Evolutionary conservation across 1,140 invertebrate genomes (phyloP).

Genomic region (Drosophila seguyi): DNA sequence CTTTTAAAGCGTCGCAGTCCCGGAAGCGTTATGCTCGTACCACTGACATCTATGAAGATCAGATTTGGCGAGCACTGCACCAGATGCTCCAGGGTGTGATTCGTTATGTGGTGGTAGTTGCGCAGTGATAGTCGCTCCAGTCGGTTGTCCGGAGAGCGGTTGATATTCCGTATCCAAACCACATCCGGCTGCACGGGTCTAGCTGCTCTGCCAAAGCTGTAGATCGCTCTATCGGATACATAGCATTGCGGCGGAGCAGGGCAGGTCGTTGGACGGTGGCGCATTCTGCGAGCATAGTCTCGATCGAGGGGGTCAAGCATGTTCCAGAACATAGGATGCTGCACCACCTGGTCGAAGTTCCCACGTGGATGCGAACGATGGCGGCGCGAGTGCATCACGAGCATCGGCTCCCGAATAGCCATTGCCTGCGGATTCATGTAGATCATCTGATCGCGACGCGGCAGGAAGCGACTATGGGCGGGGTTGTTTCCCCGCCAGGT

Average conservation of each 20-base stretch:
- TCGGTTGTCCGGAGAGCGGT: conserved; percentile 71
- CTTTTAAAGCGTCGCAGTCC: conserved; percentile 87
- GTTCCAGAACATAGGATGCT: conserved; percentile 81
- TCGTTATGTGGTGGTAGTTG: conserved; percentile 88
- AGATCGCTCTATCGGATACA: conserved; percentile 80
- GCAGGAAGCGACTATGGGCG: conserved; percentile 68
- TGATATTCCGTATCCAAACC: conserved; percentile 79
- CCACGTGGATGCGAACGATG: conserved; percentile 45
- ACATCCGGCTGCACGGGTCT: conserved; percentile 73
- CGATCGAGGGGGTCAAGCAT: conserved; percentile 75
- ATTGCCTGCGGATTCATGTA: conserved; percentile 63
- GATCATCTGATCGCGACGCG: conserved; percentile 73
- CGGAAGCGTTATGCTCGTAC: conserved; percentile 87
- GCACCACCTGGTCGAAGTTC: conserved; percentile 66
- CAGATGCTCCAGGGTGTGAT: conserved; percentile 88
- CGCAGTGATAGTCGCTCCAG: conserved; percentile 85
- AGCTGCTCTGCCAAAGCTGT: conserved; percentile 72
- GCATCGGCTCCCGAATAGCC: conserved; percentile 27
- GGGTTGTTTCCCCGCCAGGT: conserved; percentile 61
- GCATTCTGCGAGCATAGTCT: conserved; percentile 33
- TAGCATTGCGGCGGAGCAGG: conserved; percentile 35
- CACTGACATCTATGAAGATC: conserved; percentile 87
- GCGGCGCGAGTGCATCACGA: conserved; percentile 52
- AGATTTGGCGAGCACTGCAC: conserved; percentile 87
- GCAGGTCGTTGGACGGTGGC: conserved; percentile 19